Base-by-base conservation (phyloP, 2,888 invertebrate genomes). In the Therioaphis trifolii region DNA sequence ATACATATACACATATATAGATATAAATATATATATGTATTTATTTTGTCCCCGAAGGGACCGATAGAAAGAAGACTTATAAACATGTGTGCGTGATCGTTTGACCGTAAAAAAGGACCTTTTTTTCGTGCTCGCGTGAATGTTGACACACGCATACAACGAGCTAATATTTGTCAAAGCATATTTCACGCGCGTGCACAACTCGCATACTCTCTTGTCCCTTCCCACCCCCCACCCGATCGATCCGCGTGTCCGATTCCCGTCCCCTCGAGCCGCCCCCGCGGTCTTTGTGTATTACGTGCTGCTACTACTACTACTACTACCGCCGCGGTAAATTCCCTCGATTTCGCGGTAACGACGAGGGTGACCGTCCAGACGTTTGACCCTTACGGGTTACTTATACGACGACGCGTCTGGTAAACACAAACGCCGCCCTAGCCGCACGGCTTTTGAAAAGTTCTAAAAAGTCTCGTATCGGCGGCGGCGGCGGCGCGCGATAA, bases 111-210 rank as follows among this genome's bases (percentile, higher is more conserved):
- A 43, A 61, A 82, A 74, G 63, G 49, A 40, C 52, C 63, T 61
- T 63, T 82, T 74, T 63, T 46, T 52, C 52, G 68, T 52, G 35
- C n/a, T 1, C 24, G 68, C 40, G 72, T 40, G 72, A 82, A 63
- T 63, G 72, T 82, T 74, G 63, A 72, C 72, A 72, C 63, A 68
- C 55, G 11, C 40, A 12, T 27, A 29, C 29, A 49, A 79, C 74
- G 35, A 82, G 82, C 74, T 74, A 82, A 82, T 82, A 82, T 82
- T 82, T 82, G 82, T 82, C 63, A 74, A 74, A 82, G 74, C 82
- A 82, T 82, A 82, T 82, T 82, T 82, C 74, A 82, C 82, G 61
- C 63, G 49, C 55, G 43, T 55, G 68, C 78, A 55, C 68, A 74
- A 74, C 29, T 21, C n/a, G 35, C 9, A 55, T 21, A 12, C 7